Evolutionary conservation across 2,888 invertebrate species (phyloP).

Genomic region (Coleophora flavipennella): DNA sequence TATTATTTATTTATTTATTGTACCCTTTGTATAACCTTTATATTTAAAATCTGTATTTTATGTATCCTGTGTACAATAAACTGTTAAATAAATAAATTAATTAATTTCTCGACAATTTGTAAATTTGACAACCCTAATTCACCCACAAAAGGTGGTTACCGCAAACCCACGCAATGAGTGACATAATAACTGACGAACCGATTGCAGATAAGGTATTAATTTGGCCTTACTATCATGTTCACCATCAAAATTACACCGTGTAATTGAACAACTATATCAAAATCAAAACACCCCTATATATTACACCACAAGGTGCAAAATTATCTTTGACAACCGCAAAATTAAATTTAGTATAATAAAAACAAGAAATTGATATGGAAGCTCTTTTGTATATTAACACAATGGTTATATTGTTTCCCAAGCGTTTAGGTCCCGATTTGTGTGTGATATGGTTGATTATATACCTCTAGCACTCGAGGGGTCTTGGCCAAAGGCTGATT

Average conservation of each 20-base stretch:
- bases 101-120: too few species aligned
- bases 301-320: too few species aligned
- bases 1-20: too few species aligned
- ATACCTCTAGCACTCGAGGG: not conserved
- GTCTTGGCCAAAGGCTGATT: conserved; percentile 30
- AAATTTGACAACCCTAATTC: conserved; percentile 35
- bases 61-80: too few species aligned
- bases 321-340: too few species aligned
- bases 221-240: conserved; percentile 61
- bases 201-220: conserved; percentile 66
- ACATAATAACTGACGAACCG: conserved; percentile 59
- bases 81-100: too few species aligned
- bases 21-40: too few species aligned
- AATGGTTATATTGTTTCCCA: conserved; percentile 52
- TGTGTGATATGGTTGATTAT: conserved; percentile 14
- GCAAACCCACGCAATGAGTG: conserved; percentile 53
- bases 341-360: too few species aligned
- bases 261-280: too few species aligned
- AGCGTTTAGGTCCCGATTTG: conserved; percentile 28
- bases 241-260: conserved; percentile 38
- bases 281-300: too few species aligned
- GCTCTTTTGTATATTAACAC: conserved; percentile 43
- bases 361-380: conserved; percentile 41
- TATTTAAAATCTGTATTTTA: too few species aligned
- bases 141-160: conserved; percentile 29